Percentiles rank a stretch among this genome's conserved stretches.
Evolutionary conservation across 2,888 invertebrate species (phyloP).

Genomic region (Netelia fuscicornis): DNA sequence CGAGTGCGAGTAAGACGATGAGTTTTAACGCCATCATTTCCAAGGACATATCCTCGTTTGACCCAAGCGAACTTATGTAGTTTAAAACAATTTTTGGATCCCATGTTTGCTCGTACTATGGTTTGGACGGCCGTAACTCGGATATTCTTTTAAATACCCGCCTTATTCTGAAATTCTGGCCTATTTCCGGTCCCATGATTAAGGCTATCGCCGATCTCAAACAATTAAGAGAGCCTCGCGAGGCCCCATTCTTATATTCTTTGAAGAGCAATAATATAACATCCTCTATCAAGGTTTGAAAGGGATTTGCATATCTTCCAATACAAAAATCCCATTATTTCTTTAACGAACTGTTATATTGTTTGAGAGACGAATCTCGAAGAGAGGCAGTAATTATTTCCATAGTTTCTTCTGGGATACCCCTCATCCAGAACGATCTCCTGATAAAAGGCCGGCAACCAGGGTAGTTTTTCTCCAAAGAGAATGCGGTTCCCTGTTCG

Average conservation of each 20-base stretch:
- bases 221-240: constrained; percentile 24
- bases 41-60: constrained; percentile 18
- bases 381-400: constrained; percentile 24
- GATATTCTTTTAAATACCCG: constrained; percentile 18
- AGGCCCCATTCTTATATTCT: constrained; percentile 24
- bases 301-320: not conserved
- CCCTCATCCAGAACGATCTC: constrained; percentile 14
- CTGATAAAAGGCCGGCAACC: constrained; percentile 29
- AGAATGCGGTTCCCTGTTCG: constrained; percentile 30
- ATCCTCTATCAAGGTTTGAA: constrained; percentile 16
- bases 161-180: constrained; percentile 13
- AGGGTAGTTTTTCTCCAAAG: constrained; percentile 36
- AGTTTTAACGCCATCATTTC: constrained; percentile 21
- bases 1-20: constrained; percentile 17
- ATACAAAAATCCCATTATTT: constrained; percentile 29
- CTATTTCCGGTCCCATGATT: constrained; percentile 22
- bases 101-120: constrained; percentile 36
- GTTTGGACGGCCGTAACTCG: constrained; percentile 24
- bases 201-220: constrained; percentile 21
- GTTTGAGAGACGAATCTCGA: constrained; percentile 40
- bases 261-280: constrained; percentile 13
- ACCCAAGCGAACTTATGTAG: constrained; percentile 19
- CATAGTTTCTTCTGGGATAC: constrained; percentile 20
- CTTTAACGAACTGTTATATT: constrained; percentile 18
- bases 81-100: constrained; percentile 20